Base-by-base conservation (phyloP, 1,140 invertebrate species). In the Drosophila seguyi region DNA sequence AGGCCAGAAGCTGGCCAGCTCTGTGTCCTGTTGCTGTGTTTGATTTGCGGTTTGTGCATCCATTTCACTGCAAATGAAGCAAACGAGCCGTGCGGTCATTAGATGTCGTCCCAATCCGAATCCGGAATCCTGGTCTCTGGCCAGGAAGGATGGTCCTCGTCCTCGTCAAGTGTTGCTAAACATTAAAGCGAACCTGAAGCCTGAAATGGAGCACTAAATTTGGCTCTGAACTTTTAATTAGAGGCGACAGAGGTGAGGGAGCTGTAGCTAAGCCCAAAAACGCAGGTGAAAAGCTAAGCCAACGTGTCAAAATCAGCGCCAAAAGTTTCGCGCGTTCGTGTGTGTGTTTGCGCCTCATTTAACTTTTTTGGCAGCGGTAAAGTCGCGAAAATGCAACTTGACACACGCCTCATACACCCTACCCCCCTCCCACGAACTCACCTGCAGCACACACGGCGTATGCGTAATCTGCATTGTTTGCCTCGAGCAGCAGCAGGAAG, bases 51-150 rank as follows among this genome's bases (percentile, higher is more conserved):
- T 90, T 55, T 88, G 84, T 84, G 80, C 81, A 88, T 90, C 77
- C 84, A 90, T 84, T 88, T 67, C 84, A 81, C 77, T 88, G 84
- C 84, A 90, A 90, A 88, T 88, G 84, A 88, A 84, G 80, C 84
- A 88, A 88, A 81, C 84, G 84, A 88, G 80, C 85, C 85, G 50
- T 88, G 84, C 62, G 85, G 85, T 88, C 84, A 84, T 90, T 88
- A 84, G 84, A 78, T 81, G 81, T 79, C 61, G 47, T 42, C 66
- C 36, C 18, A 48, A 57, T 41, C 62, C 10, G 34, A 31, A 16
- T 57, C 42, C 57, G 38, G 56, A 52, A 48, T 83, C 84, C 82
- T 39, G 27, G 48, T 31, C 29, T 58, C 50, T 76, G 60, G 41
- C 22, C 39, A 14, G 55, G 52, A 22, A 57, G 39, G 41, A 42